A percentile compares a stretch with the other conserved stretches of the same genome.
Conservation (phyloP, 1,140 invertebrate genomes). For the Epicauta chinensis region DNA sequence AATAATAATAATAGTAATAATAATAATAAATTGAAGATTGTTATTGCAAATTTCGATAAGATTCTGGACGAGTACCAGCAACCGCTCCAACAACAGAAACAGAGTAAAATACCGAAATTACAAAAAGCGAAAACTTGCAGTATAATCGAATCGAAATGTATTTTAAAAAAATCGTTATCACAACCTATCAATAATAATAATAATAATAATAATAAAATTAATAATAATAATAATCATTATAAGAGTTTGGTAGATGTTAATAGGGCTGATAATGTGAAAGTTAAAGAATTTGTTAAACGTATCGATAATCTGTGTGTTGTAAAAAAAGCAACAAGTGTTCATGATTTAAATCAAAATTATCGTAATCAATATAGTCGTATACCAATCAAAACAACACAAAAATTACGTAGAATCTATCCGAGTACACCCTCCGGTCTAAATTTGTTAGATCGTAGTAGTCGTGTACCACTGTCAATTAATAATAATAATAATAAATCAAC, state of each 20-base stretch:
- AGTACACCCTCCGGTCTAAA: constrained; percentile 41
- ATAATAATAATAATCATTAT: constrained; percentile 24
- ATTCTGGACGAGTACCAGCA: constrained; percentile 48
- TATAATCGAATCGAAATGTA: constrained; percentile 56
- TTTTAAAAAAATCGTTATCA: constrained; percentile 46
- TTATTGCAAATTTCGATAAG: constrained; percentile 58
- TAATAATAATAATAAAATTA: constrained; percentile 18
- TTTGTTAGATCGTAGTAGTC: constrained; percentile 29
- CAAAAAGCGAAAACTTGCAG: constrained; percentile 57
- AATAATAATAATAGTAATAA: constrained; percentile 33
- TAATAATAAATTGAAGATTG: constrained; percentile 52
- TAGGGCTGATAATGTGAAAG: constrained; percentile 16
- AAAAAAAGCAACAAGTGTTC: constrained; percentile 16
- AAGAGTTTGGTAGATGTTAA: constrained; percentile 1
- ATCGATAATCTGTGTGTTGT: constrained; percentile 1
- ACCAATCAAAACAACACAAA: constrained; percentile 31
- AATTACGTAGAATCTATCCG: constrained; percentile 30
- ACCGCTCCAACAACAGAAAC: constrained; percentile 24
- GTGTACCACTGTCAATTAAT: constrained; percentile 19
- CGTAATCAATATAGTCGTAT: constrained; percentile 23
- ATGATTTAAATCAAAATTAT: constrained; percentile 18
- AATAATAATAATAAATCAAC: too few species aligned
- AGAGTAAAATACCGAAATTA: constrained; percentile 42
- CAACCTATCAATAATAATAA: constrained; percentile 6
- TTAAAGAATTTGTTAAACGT: constrained; percentile 25